These are phyloP conservation scores for Drosophila elegans DNA, from an alignment of 1,140 invertebrate species.

Conservation along the genomic window DNA sequence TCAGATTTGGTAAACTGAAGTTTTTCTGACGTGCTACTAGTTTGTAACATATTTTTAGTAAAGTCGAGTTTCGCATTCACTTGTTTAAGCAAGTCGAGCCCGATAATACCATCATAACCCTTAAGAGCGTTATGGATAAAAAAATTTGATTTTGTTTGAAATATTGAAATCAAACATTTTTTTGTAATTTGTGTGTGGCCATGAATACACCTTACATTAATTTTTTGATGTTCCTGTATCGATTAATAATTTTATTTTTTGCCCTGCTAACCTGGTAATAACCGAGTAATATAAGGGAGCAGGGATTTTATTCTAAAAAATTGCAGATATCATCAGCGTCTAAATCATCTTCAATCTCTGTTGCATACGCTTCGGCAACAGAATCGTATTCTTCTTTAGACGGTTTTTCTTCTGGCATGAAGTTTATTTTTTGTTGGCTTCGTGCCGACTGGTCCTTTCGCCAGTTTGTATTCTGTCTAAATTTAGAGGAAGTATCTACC, in stretches of 20 bases:
- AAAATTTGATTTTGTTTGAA: constrained; percentile 8
- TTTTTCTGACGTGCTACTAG: background rate
- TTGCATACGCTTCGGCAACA: background rate
- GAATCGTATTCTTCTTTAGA: background rate
- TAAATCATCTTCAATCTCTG: constrained; percentile 1
- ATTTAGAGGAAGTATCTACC: constrained; percentile 13
- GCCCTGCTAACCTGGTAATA: constrained; percentile 24
- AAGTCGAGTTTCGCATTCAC: constrained; percentile 1
- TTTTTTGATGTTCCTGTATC: constrained; percentile 37
- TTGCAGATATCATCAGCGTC: no score
- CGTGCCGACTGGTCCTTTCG: background rate
- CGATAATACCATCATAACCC: constrained; percentile 10
- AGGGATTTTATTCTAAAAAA: constrained; percentile 39
- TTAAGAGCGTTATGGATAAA: constrained; percentile 3
- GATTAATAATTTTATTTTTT: constrained; percentile 36
- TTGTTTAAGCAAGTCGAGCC: no score
- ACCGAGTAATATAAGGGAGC: constrained; percentile 32
- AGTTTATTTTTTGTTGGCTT: constrained; percentile 12
- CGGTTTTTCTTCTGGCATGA: constrained; percentile 1
- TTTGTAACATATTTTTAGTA: constrained; percentile 7
- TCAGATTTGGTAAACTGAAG: background rate
- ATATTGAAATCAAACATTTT: constrained; percentile 23
- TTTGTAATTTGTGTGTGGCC: constrained; percentile 21
- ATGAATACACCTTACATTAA: constrained; percentile 24
- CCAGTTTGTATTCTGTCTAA: constrained; percentile 9